A percentile compares a stretch with the other conserved stretches of the same genome.
Conservation (phyloP, 2,888 invertebrate species). For the Meganola albula region DNA sequence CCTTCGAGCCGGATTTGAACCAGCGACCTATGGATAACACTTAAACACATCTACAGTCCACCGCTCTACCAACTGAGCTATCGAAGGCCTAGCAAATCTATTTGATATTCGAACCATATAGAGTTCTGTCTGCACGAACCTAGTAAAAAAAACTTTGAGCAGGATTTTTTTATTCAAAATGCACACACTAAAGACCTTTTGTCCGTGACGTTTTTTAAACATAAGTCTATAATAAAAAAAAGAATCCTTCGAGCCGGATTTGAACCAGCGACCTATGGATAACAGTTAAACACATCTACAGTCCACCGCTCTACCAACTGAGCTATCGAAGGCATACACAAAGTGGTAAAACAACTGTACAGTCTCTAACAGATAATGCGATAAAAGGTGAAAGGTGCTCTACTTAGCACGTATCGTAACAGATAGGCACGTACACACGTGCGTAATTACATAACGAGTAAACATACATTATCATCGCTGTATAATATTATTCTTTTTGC, state of each 20-base stretch:
- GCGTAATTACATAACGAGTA: too few species aligned
- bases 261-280: conserved; percentile 81
- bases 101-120: too few species aligned
- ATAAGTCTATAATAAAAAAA: too few species aligned
- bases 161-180: neutral
- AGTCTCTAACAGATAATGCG: neutral
- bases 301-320: conserved; percentile 79
- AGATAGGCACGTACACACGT: too few species aligned
- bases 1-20: conserved; percentile 80
- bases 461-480: too few species aligned
- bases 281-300: conserved; percentile 50
- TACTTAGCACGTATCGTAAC: neutral
- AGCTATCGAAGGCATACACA: conserved; percentile 67
- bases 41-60: conserved; percentile 61
- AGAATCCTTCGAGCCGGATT: conserved; percentile 76
- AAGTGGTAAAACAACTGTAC: conserved; percentile 1
- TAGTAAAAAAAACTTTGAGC: too few species aligned
- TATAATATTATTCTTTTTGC: too few species aligned
- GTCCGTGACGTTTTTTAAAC: too few species aligned
- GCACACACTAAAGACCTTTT: conserved; percentile 4
- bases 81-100: conserved; percentile 48
- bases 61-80: conserved; percentile 78
- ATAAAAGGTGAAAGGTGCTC: neutral
- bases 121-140: too few species aligned
- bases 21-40: conserved; percentile 78